A percentile compares a stretch with the other conserved stretches of the same genome.
Conservation (phyloP, 30 jellyfish, hydroid and myxozoan species). For the Cassiopea andromeda region DNA sequence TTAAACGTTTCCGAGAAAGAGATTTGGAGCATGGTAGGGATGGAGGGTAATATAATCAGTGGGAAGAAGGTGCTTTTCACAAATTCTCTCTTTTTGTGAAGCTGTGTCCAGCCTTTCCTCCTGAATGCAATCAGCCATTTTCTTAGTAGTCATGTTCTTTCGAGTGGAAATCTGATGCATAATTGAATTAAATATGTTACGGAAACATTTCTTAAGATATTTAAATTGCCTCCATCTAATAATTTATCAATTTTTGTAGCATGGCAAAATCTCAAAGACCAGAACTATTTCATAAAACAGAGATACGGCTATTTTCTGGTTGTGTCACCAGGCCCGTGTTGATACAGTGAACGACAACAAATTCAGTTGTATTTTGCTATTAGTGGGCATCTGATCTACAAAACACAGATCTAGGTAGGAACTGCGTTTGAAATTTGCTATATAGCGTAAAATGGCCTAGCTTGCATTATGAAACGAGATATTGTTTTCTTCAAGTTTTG, state of each 20-base stretch:
- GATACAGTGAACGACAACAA: background rate
- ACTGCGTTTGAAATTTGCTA: background rate
- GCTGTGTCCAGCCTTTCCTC: background rate
- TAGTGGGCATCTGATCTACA: background rate
- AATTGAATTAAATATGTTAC: background rate
- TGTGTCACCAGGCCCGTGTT: background rate
- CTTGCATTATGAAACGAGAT: background rate
- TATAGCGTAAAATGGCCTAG: background rate
- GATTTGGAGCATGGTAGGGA: background rate
- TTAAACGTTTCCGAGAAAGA: background rate
- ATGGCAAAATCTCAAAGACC: background rate
- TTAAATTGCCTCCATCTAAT: background rate
- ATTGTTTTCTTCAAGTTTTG: background rate
- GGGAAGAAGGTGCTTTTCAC: background rate
- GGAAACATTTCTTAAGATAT: background rate
- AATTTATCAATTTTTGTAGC: background rate
- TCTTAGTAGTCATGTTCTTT: background rate
- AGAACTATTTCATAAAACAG: background rate
- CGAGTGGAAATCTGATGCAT: background rate
- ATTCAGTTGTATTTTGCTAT: background rate
- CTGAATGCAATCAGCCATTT: background rate
- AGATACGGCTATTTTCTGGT: background rate
- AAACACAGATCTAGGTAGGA: background rate
- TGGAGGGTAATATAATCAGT: background rate
- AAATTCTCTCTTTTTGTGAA: background rate